Evolutionary conservation across 92 coral and sea anemone species (phyloP), one percentile per base, ranked within the genome.

Genomic region (Epizoanthus scotinus): DNA sequence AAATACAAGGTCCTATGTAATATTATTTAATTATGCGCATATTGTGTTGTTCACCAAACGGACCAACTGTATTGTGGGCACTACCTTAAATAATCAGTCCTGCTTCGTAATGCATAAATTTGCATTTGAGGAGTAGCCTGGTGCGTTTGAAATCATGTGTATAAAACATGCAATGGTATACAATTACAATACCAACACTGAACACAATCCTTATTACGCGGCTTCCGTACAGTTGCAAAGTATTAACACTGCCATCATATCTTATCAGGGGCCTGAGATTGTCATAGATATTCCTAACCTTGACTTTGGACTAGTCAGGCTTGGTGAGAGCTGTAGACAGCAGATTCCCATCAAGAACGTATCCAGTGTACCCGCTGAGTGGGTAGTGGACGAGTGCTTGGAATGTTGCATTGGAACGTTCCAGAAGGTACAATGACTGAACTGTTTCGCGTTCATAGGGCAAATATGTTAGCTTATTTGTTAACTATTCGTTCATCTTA

Each of bases 261-360:
- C 15, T 49, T 34, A 21, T 2, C 64, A 96, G 99, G 99, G 99
- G 18, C 98, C 99, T 5, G 92, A 89, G 83, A 97, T 96, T 15
- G 72, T 81, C 12, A 86, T 96, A 59, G 94, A 89, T 6, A 72
- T 86, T 31, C 87, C 90, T 58, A 94, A 89, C 71, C 68, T 89
- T 75, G 88, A 93, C 60, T 93, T 96, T 57, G 89, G 93, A 19
- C 86, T 96, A 27, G 96, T 96, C 50, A 85, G 92, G 29, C 89
- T 89, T 29, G 88, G 89, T 8, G 89, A 91, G 62, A 82, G 84
- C 22, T 60, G 91, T n/a, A 77, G 61, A 8, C 72, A 80, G 61
- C 81, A 85, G 38, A 74, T 96, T 42, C 74, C 90, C 13, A 74
- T 96, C 62, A 88, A 77, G 70, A 96, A 96, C 79, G 62, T 67